Base-by-base conservation (phyloP, 2,113 vertebrate genomes). In the Myotis yumanensis region DNA sequence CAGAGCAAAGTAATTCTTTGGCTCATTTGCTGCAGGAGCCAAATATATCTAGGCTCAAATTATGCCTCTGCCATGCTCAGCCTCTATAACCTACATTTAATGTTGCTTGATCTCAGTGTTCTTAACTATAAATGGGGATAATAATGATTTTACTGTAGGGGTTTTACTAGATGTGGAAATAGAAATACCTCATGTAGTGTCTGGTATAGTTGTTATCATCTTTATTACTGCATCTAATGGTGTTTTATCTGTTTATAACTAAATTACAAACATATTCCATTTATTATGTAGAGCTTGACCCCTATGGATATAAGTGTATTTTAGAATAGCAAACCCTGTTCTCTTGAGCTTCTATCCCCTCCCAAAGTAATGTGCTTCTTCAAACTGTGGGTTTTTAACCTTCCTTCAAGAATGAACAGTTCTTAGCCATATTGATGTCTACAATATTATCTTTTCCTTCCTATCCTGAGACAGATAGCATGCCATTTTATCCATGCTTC, bases 1-100 rank as follows among this genome's bases (percentile, higher is more conserved):
- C 20, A 25, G 9, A 79, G 52, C 32, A 69, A 90, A 76, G 20
- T 87, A 87, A 95, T 87, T 92, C 59, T 89, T 81, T 71, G 59
- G 51, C 37, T 89, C 54, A 83, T 88, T 91, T 93, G 25, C 73
- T 73, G 16, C 22, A 73, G 30, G 25, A 85, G 7, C 3, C 40
- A 46, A 62, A 64, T 37, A 86, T 37, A 87, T 48, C 17, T 72
- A 43, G n/a, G 59, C 17, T 77, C 40, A 73, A 68, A 93, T 94
- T 35, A 57, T 62, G 54, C 15, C 28, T 86, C 62, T 59, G 22
- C 9, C 5, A 32, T 15, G 5, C 28, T 77, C 30, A 85, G 14
- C 37, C 20, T 72, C 23, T 72, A 2, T 81, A 43, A 68, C 25
- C 32, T 80, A 71, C 37, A 88, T 54, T 92, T 87, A 84, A 62